phyloP scores from a whole-genome alignment of 2,888 invertebrate genomes.

The Brachylomia viminalis region DNA sequence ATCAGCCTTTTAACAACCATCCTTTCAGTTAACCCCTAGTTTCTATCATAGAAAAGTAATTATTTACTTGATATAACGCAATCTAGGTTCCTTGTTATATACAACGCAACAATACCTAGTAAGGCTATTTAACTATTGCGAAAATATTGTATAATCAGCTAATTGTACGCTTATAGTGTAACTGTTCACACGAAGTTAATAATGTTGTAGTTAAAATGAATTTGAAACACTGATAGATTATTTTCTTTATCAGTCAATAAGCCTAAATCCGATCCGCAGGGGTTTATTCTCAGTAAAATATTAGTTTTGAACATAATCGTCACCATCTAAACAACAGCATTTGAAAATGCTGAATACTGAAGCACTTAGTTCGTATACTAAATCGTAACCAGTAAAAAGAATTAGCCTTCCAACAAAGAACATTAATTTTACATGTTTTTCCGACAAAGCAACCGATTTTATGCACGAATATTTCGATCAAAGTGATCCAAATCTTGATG shows the following conservation, averaged over 20 bases:
- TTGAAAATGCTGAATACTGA: neutral
- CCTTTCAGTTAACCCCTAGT: conserved; percentile 1
- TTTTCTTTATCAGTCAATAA: neutral
- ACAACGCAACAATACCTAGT: conserved; percentile 57
- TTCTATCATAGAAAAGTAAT: conserved; percentile 9
- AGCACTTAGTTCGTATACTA: neutral
- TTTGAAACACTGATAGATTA: neutral
- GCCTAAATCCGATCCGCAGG: neutral
- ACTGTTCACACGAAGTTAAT: conserved; percentile 40
- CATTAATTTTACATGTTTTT: conserved; percentile 7
- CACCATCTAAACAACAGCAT: neutral
- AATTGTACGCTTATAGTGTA: conserved; percentile 51
- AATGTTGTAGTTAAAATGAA: neutral
- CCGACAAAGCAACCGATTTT: conserved; percentile 31
- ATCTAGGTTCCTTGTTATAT: conserved; percentile 36
- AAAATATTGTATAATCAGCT: conserved; percentile 68
- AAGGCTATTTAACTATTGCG: conserved; percentile 67
- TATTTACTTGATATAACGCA: conserved; percentile 43
- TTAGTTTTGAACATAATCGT: neutral
- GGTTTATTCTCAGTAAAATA: neutral
- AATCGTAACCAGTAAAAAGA: neutral
- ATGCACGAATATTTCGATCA: conserved; percentile 30
- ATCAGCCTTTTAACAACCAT: neutral
- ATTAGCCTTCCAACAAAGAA: neutral
- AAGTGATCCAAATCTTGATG: conserved; percentile 31